These are phyloP conservation scores for Dastarcus helophoroides DNA, from an alignment of 2,888 invertebrate genomes.

Conservation along the genomic window DNA sequence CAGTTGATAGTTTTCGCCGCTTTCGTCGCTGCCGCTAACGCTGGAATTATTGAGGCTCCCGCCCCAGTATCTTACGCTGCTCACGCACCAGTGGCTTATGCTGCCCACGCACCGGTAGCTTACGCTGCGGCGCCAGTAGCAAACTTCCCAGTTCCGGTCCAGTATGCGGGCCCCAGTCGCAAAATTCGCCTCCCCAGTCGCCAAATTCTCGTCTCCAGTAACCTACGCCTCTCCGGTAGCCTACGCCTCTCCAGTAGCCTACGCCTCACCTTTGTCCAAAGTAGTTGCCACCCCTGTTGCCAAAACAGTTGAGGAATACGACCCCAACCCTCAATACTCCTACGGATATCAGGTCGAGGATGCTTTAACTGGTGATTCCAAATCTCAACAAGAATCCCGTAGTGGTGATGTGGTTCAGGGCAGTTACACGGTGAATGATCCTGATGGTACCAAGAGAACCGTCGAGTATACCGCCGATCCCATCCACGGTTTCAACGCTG, in stretches of 20 bases:
- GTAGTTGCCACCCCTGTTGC: constrained; percentile 24
- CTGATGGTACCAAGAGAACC: no score
- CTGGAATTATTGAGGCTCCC: constrained; percentile 11
- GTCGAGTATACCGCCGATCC: no score
- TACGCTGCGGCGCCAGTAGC: constrained; percentile 13
- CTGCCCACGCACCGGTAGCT: constrained; percentile 12
- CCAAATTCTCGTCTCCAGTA: constrained; percentile 26
- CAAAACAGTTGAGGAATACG: no score
- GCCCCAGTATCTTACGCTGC: constrained; percentile 28
- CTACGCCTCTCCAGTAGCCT: constrained; percentile 23
- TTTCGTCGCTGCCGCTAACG: constrained; percentile 17
- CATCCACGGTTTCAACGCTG: no score
- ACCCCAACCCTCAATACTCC: no score
- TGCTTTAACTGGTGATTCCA: no score
- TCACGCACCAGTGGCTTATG: constrained; percentile 25
- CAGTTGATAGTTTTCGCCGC: no score
- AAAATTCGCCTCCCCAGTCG: constrained; percentile 33
- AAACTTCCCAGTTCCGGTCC: not conserved
- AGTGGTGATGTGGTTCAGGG: no score
- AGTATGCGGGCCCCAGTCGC: not conserved
- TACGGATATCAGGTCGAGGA: no score
- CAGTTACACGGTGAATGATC: no score
- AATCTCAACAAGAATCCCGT: no score
- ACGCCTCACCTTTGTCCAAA: constrained; percentile 24
- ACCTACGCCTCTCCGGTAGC: no score